Evolutionary conservation across 2,113 vertebrate species (phyloP), one percentile per base, ranked within the genome.

Genomic region (Trichomycterus rosablanca): DNA sequence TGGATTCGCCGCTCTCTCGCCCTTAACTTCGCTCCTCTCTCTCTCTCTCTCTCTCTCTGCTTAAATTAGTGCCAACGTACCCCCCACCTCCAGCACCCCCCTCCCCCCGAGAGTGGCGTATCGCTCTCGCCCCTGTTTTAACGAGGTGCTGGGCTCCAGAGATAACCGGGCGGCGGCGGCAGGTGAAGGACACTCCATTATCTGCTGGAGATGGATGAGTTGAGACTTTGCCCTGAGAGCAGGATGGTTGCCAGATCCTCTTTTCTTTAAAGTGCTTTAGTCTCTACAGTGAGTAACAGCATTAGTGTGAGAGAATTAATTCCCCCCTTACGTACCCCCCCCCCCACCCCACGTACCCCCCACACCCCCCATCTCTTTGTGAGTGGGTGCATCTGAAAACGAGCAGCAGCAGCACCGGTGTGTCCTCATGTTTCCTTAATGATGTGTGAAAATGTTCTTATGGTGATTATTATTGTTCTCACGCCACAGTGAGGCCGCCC

Each of bases 151-250:
- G 80, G 75, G 82, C 79, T 72, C 77, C 81, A 78, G 83, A 81
- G 85, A 86, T 85, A 86, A 84, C 81, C 82, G 83, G 80, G 82
- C 80, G 82, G 82, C 73, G 59, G 76, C 76, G 78, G 83, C 82
- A 84, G 77, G 81, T 69, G 83, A 82, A 84, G 81, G 79, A 79
- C 81, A 81, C 82, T 88, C 81, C 84, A 83, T 86, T 89, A 86
- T 83, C 81, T 78, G 63, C 73, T 73, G 62, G 52, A 83, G 86
- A 89, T 88, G 82, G 82, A 88, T 86, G 81, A 74, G 56, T 79
- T 81, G 77, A 83, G 85, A 86, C 80, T 80, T 82, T 84, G 83
- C 77, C 63, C 81, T 81, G 81, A 79, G 86, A 88, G 78, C 81
- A 77, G 79, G 72, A 63, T 71, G 73, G 81, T 69, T 80, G 82